These are phyloP conservation scores for Anoplius nigerrimus DNA, from an alignment of 2,888 invertebrate genomes.

Conservation along the genomic window DNA sequence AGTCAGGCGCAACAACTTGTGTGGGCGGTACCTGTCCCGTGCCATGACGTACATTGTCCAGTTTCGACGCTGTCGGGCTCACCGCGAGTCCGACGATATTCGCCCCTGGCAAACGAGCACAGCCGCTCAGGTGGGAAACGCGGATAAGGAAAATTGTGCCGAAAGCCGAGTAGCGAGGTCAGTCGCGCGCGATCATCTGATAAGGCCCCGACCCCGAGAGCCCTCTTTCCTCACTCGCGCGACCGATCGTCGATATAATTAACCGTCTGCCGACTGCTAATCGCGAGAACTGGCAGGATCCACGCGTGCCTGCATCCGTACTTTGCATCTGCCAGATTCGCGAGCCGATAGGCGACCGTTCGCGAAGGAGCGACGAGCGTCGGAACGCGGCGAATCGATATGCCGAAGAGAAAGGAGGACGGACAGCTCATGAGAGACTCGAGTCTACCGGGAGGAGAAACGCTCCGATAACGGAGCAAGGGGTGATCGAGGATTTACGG, in stretches of 20 bases:
- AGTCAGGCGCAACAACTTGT: conserved; percentile 42
- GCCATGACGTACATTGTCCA: not conserved
- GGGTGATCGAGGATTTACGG: too few relatives aligned
- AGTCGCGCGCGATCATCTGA: not conserved
- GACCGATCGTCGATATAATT: conserved; percentile 2
- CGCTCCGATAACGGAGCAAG: too few relatives aligned
- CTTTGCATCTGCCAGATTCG: conserved; percentile 26
- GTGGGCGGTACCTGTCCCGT: conserved; percentile 64
- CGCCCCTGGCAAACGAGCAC: not conserved
- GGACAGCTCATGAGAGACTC: too few relatives aligned
- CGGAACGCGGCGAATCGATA: conserved; percentile 1
- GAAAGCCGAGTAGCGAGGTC: not conserved
- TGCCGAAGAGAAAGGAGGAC: too few relatives aligned
- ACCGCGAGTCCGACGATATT: too few relatives aligned
- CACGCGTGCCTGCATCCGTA: conserved; percentile 30
- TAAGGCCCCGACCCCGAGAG: too few relatives aligned
- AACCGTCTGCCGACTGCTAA: not conserved
- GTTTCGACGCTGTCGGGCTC: not conserved
- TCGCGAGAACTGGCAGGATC: conserved; percentile 23
- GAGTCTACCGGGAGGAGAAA: too few relatives aligned
- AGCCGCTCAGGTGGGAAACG: not conserved
- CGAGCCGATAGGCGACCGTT: conserved; percentile 10
- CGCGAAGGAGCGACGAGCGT: conserved; percentile 19
- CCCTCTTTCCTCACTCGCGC: not conserved
- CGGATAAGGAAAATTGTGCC: not conserved